Evolutionary conservation across 2,797 vertebrate species (phyloP).

Genomic region (Melanotaenia boesemani): DNA sequence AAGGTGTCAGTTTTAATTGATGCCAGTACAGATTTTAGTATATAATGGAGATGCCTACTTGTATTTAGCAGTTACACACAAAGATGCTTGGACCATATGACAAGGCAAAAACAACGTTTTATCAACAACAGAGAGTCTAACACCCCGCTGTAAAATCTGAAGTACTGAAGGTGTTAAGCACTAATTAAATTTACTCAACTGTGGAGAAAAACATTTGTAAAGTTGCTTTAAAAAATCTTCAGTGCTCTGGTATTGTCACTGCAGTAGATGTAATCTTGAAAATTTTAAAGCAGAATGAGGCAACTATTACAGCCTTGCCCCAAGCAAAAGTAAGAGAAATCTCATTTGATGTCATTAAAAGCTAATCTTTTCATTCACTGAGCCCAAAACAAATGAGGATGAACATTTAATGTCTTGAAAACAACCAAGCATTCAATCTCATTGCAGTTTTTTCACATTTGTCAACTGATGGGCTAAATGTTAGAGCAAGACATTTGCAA

Average conservation of each 20-base stretch:
- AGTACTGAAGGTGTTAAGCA: not conserved
- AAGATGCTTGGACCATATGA: not conserved
- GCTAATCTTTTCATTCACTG: not conserved
- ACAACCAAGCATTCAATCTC: not conserved
- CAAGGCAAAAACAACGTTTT: not conserved
- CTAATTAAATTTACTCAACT: not conserved
- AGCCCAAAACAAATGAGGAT: not conserved
- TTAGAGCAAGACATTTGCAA: no score
- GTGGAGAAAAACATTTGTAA: not conserved
- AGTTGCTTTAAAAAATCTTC: not conserved
- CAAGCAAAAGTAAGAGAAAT: not conserved
- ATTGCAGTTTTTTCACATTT: not conserved
- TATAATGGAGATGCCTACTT: not conserved
- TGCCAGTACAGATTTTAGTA: not conserved
- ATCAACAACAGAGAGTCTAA: not conserved
- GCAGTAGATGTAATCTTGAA: not conserved
- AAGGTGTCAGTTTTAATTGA: not conserved
- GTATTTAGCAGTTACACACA: conserved; percentile 1
- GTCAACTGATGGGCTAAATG: no score
- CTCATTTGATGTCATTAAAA: not conserved
- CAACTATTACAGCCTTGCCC: not conserved
- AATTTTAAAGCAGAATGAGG: not conserved
- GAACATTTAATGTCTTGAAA: not conserved
- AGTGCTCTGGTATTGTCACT: not conserved
- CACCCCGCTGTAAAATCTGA: not conserved